Conservation (phyloP, 2,888 invertebrate genomes). For the Apodemia zela region DNA sequence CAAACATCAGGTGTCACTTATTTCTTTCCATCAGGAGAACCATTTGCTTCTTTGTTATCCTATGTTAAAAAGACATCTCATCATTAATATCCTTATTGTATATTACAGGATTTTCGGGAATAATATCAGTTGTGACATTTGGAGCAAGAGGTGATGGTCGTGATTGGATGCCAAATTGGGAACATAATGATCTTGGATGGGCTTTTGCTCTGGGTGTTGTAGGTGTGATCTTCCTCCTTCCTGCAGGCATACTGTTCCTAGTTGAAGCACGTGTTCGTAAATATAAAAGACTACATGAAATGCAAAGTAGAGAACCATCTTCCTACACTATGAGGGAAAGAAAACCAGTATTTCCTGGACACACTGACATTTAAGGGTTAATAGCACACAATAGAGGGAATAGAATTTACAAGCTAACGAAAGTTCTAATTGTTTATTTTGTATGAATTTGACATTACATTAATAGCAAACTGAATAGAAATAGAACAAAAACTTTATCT, state of each 20-base stretch:
- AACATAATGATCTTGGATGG: constrained; percentile 97
- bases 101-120: constrained; percentile 86
- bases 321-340: constrained; percentile 85
- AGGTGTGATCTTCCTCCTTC: constrained; percentile 87
- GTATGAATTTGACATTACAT: neutral
- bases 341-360: constrained; percentile 79
- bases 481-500: too few species aligned
- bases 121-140: constrained; percentile 92
- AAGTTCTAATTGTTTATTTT: neutral
- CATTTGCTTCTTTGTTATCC: too few species aligned
- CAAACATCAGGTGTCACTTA: neutral
- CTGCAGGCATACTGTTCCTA: constrained; percentile 89
- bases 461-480: neutral
- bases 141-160: constrained; percentile 94
- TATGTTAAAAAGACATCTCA: too few species aligned
- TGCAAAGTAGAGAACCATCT: constrained; percentile 83
- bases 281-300: constrained; percentile 86
- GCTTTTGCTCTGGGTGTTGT: constrained; percentile 93
- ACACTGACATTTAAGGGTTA: constrained; percentile 84
- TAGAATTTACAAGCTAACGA: too few species aligned
- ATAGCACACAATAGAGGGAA: neutral
- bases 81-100: constrained; percentile 6
- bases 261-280: constrained; percentile 90
- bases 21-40: neutral
- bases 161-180: constrained; percentile 98